These are phyloP conservation scores for Setipinna tenuifilis DNA, from an alignment of 2,797 vertebrate species.

Conservation along the genomic window DNA sequence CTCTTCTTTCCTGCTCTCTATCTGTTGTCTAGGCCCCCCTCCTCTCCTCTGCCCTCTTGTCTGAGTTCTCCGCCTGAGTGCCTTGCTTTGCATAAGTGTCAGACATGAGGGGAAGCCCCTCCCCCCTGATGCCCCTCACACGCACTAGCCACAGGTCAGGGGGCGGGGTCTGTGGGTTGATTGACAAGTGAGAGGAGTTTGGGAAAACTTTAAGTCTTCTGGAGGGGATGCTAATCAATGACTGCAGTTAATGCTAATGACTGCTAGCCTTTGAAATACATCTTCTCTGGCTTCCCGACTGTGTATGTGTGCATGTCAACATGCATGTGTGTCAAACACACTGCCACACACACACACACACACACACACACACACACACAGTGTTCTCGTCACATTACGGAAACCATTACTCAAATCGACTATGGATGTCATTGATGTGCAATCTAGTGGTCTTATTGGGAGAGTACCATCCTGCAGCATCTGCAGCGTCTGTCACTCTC, in stretches of 20 bases:
- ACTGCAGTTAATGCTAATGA: not conserved
- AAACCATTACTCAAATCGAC: too few relatives aligned
- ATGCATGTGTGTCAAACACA: not conserved
- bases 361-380: too few relatives aligned
- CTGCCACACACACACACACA: too few relatives aligned
- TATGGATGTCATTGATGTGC: too few relatives aligned
- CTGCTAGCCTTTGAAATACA: not conserved
- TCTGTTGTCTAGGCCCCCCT: conserved; percentile 18
- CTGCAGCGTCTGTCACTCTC: too few relatives aligned
- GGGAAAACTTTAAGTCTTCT: not conserved
- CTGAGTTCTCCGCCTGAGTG: conserved; percentile 42
- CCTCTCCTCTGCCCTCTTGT: not conserved
- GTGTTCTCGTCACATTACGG: too few relatives aligned
- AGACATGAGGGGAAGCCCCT: conserved; percentile 68
- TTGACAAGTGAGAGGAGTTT: conserved; percentile 47
- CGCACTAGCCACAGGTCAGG: conserved; percentile 58
- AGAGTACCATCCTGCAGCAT: too few relatives aligned
- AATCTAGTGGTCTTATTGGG: too few relatives aligned
- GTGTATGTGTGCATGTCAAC: not conserved
- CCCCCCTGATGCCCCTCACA: conserved; percentile 61
- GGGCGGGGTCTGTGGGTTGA: conserved; percentile 55
- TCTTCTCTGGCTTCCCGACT: not conserved
- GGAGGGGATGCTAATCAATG: too few relatives aligned
- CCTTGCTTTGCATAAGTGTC: conserved; percentile 73
- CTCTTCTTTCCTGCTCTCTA: not conserved